A percentile compares a stretch with the other conserved stretches of the same genome.
These are phyloP conservation scores for Conus ventricosus DNA, from an alignment of 1,140 invertebrate species.

Conservation along the genomic window DNA sequence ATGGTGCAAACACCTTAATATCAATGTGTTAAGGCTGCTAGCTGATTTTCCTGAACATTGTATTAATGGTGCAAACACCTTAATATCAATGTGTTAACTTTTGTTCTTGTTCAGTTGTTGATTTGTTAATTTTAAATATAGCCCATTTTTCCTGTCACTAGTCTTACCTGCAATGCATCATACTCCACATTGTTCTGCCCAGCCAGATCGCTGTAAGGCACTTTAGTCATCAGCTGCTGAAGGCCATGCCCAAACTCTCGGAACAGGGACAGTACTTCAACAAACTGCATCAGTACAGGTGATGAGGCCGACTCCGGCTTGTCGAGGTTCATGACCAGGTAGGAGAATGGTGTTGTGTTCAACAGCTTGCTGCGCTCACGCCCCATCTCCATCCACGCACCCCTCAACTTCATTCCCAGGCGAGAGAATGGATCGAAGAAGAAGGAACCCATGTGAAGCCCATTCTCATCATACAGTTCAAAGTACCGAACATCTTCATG, in stretches of 20 bases:
- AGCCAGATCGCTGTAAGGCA: conserved; percentile 86
- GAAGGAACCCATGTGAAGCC: conserved; percentile 58
- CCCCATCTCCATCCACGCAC: conserved; percentile 76
- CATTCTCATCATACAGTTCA: conserved; percentile 85
- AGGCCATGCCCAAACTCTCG: conserved; percentile 89
- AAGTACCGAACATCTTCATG: conserved; percentile 90
- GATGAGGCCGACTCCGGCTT: conserved; percentile 77
- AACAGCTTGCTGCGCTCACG: conserved; percentile 79
- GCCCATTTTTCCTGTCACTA: no score
- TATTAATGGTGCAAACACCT: no score
- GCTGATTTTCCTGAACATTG: no score
- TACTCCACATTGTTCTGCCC: conserved; percentile 92
- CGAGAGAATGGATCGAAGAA: conserved; percentile 66
- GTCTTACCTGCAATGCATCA: conserved; percentile 83
- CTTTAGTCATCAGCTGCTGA: conserved; percentile 87
- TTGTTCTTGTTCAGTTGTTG: no score
- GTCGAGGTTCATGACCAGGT: conserved; percentile 89
- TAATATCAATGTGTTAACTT: no score
- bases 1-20: no score
- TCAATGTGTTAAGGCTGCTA: no score
- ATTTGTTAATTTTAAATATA: no score
- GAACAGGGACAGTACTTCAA: conserved; percentile 86
- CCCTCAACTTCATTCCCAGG: conserved; percentile 77
- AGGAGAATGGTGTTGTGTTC: conserved; percentile 83
- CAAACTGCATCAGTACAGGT: conserved; percentile 84